Evolutionary conservation across 2,888 invertebrate species (phyloP).

Genomic region (Sinelater perroti): DNA sequence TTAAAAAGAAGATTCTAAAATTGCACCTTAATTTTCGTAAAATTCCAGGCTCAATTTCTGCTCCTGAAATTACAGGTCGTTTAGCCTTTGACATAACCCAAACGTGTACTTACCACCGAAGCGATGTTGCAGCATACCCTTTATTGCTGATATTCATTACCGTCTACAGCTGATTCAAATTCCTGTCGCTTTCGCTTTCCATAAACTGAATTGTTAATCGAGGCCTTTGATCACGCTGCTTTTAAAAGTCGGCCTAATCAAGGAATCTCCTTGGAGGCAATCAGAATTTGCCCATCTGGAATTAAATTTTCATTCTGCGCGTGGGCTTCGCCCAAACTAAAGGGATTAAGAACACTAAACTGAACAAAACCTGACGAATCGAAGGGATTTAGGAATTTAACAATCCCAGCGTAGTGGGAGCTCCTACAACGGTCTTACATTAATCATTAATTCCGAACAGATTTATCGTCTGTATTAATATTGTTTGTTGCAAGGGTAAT

Average conservation of each 20-base stretch:
- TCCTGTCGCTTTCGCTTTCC: too few relatives aligned
- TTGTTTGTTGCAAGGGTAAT: conserved; percentile 13
- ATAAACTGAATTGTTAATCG: conserved; percentile 21
- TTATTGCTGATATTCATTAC: too few relatives aligned
- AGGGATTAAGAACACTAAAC: conserved; percentile 30
- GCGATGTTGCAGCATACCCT: too few relatives aligned
- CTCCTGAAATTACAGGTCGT: too few relatives aligned
- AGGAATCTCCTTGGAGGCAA: conserved; percentile 22
- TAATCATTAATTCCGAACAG: conserved; percentile 21
- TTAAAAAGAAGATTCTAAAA: too few relatives aligned
- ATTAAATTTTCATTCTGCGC: conserved; percentile 29
- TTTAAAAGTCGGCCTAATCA: conserved; percentile 22
- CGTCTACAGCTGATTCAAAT: too few relatives aligned
- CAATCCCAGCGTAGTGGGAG: conserved; percentile 18
- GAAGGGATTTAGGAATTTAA: conserved; percentile 30
- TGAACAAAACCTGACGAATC: conserved; percentile 32
- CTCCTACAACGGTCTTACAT: conserved; percentile 21
- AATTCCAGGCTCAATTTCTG: too few relatives aligned
- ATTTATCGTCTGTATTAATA: conserved; percentile 21
- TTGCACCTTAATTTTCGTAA: too few relatives aligned
- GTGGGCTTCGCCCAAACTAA: conserved; percentile 27
- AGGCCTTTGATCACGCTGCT: conserved; percentile 9
- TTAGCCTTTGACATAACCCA: too few relatives aligned
- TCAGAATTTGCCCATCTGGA: conserved; percentile 25
- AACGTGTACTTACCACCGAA: too few relatives aligned